phyloP scores from a whole-genome alignment of 2,888 invertebrate species.

The Thymelicus acteon region DNA sequence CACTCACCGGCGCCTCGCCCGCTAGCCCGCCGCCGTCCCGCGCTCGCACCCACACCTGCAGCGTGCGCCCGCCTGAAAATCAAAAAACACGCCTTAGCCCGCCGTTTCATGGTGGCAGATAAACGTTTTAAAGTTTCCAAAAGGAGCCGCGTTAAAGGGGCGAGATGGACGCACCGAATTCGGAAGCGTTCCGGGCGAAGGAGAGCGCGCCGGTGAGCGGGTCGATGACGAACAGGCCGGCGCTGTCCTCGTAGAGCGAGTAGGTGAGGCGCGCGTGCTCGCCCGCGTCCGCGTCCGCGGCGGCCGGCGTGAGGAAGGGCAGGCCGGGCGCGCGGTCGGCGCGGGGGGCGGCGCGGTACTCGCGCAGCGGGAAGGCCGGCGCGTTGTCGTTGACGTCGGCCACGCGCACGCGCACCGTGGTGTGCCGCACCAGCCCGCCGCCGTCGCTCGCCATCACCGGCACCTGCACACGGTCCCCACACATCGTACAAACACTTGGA shows the following conservation, averaged over 20 bases:
- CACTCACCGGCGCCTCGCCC: slow-evolving; percentile 92
- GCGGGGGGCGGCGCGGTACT: slow-evolving; percentile 91
- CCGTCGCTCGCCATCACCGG: slow-evolving; percentile 93
- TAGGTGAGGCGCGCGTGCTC: slow-evolving; percentile 89
- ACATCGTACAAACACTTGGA: too few species aligned
- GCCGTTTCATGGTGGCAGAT: too few species aligned
- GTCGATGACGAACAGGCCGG: slow-evolving; percentile 90
- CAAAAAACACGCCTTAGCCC: not conserved
- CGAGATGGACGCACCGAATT: slow-evolving; percentile 62
- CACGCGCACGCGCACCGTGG: slow-evolving; percentile 91
- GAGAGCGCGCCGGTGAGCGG: slow-evolving; percentile 89
- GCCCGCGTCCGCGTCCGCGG: slow-evolving; percentile 92
- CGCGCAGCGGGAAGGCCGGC: slow-evolving; percentile 89
- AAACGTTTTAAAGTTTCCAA: too few species aligned
- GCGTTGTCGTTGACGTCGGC: slow-evolving; percentile 93
- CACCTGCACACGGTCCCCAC: slow-evolving; percentile 60
- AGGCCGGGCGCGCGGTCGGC: slow-evolving; percentile 66
- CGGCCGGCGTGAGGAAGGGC: slow-evolving; percentile 76
- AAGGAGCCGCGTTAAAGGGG: too few species aligned
- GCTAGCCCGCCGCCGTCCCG: slow-evolving; percentile 93
- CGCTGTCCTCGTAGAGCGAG: slow-evolving; percentile 89
- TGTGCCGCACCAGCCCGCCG: slow-evolving; percentile 90
- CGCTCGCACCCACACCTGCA: slow-evolving; percentile 96
- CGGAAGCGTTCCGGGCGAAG: slow-evolving; percentile 85
- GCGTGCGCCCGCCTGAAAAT: slow-evolving; percentile 87